Percentiles rank a stretch among this genome's conserved stretches.
phyloP scores from a whole-genome alignment of 2,888 invertebrate genomes.

The Latheticus oryzae region DNA sequence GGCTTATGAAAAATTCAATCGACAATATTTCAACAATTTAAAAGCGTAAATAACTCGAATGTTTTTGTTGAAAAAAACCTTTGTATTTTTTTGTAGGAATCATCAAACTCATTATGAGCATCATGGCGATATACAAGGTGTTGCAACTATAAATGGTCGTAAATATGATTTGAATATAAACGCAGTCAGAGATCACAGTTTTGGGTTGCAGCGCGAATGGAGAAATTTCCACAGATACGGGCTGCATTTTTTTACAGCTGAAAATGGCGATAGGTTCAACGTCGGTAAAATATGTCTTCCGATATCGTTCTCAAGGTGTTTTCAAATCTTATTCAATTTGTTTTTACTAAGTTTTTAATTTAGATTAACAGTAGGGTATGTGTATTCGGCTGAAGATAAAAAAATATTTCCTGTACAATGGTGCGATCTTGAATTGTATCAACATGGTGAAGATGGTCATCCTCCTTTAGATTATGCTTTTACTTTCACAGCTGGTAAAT shows the following conservation, averaged over 20 bases:
- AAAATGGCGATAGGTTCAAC: slow-evolving; percentile 77
- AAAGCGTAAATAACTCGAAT: slow-evolving; percentile 69
- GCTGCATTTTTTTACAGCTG: slow-evolving; percentile 75
- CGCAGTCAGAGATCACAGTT: slow-evolving; percentile 77
- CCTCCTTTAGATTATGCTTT: slow-evolving; percentile 74
- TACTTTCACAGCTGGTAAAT: slow-evolving; percentile 71
- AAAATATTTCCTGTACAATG: slow-evolving; percentile 65
- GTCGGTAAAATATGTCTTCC: slow-evolving; percentile 75
- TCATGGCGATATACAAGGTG: slow-evolving; percentile 73
- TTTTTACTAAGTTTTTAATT: slow-evolving; percentile 51
- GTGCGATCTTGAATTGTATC: slow-evolving; percentile 70
- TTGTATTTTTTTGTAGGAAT: slow-evolving; percentile 64
- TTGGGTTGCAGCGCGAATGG: slow-evolving; percentile 75
- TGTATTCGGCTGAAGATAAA: slow-evolving; percentile 66
- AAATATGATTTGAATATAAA: slow-evolving; percentile 68
- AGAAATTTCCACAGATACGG: slow-evolving; percentile 76
- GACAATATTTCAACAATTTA: slow-evolving; percentile 73
- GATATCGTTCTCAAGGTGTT: slow-evolving; percentile 68
- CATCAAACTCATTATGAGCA: slow-evolving; percentile 85
- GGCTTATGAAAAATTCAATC: slow-evolving; percentile 77
- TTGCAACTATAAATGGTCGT: slow-evolving; percentile 68
- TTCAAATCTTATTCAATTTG: no score
- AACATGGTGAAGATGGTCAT: slow-evolving; percentile 71
- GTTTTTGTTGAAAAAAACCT: slow-evolving; percentile 44
- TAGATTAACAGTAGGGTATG: slow-evolving; percentile 73